phyloP scores from a whole-genome alignment of 2,888 invertebrate species.

The Herminia tarsipennalis region DNA sequence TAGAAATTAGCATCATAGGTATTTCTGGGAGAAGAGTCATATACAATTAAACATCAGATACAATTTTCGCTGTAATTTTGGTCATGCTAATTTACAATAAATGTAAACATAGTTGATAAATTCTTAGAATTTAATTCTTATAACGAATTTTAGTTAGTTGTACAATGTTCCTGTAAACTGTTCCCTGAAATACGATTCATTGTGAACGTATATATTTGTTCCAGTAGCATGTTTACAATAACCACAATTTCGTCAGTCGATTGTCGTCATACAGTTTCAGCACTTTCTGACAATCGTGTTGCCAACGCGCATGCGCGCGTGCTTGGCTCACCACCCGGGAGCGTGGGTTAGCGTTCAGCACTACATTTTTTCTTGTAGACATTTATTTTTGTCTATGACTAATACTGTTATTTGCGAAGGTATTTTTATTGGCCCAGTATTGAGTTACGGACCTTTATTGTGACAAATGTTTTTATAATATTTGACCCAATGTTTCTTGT shows the following conservation, averaged over 20 bases:
- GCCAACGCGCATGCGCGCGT: conserved; percentile 43
- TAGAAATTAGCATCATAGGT: too few relatives aligned
- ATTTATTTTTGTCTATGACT: conserved; percentile 74
- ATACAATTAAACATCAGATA: too few relatives aligned
- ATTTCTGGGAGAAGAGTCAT: too few relatives aligned
- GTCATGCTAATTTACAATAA: too few relatives aligned
- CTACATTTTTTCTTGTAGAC: conserved; percentile 58
- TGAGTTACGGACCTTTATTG: conserved; percentile 59
- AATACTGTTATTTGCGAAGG: conserved; percentile 69
- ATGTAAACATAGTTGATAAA: neutral
- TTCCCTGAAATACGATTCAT: neutral
- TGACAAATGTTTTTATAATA: conserved; percentile 59
- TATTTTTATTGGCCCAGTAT: conserved; percentile 71
- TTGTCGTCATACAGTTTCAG: conserved; percentile 48
- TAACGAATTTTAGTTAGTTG: too few relatives aligned
- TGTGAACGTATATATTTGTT: too few relatives aligned
- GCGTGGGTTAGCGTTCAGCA: conserved; percentile 64
- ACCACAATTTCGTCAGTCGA: conserved; percentile 36
- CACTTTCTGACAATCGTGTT: conserved; percentile 38
- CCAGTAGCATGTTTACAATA: conserved; percentile 49
- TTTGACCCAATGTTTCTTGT: conserved; percentile 39
- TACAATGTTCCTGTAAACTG: too few relatives aligned
- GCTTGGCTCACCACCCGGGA: conserved; percentile 56
- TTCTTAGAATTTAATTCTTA: too few relatives aligned
- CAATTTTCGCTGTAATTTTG: too few relatives aligned